phyloP scores from a whole-genome alignment of 2,888 invertebrate species.

The Drosophila histrio region DNA sequence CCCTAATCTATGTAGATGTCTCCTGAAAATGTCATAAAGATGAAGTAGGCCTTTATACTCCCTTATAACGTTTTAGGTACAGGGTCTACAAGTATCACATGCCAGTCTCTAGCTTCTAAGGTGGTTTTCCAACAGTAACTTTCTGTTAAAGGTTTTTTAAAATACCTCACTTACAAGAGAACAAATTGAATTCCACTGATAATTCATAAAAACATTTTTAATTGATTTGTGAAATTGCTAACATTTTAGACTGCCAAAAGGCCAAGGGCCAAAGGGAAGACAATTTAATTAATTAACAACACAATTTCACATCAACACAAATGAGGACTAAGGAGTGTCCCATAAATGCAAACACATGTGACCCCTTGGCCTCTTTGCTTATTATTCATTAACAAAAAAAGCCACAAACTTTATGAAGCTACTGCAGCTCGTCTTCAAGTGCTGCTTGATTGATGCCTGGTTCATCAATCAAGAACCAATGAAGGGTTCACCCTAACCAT shows the following conservation, averaged over 20 bases:
- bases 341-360: conserved; percentile 40
- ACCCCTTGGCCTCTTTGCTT: conserved; percentile 49
- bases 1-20: too few relatives aligned
- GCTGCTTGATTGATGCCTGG: conserved; percentile 49
- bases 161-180: too few relatives aligned
- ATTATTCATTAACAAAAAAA: conserved; percentile 75
- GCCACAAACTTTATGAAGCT: conserved; percentile 59
- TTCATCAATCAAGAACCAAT: conserved; percentile 67
- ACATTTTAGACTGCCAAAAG: conserved; percentile 12
- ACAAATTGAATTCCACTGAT: not conserved
- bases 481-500: conserved; percentile 40
- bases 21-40: too few relatives aligned
- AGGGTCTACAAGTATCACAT: too few relatives aligned
- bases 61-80: too few relatives aligned
- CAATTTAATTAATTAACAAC: conserved; percentile 73
- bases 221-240: conserved; percentile 26
- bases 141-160: too few relatives aligned
- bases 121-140: too few relatives aligned
- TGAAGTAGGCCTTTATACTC: too few relatives aligned
- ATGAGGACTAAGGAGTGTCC: conserved; percentile 30
- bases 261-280: conserved; percentile 41
- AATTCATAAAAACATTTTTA: conserved; percentile 43
- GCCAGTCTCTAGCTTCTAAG: too few relatives aligned
- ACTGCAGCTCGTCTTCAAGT: conserved; percentile 25
- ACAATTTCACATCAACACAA: conserved; percentile 52